A percentile compares a stretch with the other conserved stretches of the same genome.
These are phyloP conservation scores for Crossocerus cetratus DNA, from an alignment of 2,888 invertebrate genomes.

Conservation along the genomic window DNA sequence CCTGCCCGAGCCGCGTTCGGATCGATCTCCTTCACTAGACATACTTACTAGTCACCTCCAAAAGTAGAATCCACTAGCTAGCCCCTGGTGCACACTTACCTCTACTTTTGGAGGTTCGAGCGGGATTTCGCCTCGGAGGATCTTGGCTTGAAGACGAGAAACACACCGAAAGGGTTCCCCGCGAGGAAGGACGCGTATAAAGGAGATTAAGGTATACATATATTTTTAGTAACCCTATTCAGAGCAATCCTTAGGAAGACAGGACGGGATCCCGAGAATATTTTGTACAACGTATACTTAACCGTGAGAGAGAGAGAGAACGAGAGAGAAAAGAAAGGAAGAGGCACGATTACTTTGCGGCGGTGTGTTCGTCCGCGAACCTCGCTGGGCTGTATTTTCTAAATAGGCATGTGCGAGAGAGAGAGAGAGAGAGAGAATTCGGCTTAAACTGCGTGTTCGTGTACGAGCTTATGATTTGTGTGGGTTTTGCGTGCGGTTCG, in stretches of 20 bases:
- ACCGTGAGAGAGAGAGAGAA: not conserved
- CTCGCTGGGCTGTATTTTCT: constrained; percentile 38
- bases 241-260: constrained; percentile 19
- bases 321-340: not conserved
- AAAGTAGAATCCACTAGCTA: no score
- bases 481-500: constrained; percentile 54
- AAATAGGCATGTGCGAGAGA: constrained; percentile 44
- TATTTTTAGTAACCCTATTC: constrained; percentile 46
- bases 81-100: no score
- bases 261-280: constrained; percentile 31
- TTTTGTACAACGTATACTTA: constrained; percentile 40
- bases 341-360: constrained; percentile 15
- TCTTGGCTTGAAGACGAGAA: not conserved
- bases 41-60: no score
- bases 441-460: constrained; percentile 56
- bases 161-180: not conserved
- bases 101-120: no score
- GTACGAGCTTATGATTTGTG: constrained; percentile 53
- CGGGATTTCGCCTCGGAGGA: no score
- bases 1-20: no score
- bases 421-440: constrained; percentile 42
- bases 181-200: not conserved
- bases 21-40: no score
- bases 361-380: not conserved
- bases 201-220: constrained; percentile 13